These are phyloP conservation scores for Himantopus leucocephalus DNA, from an alignment of 2,113 vertebrate species.

Conservation along the genomic window DNA sequence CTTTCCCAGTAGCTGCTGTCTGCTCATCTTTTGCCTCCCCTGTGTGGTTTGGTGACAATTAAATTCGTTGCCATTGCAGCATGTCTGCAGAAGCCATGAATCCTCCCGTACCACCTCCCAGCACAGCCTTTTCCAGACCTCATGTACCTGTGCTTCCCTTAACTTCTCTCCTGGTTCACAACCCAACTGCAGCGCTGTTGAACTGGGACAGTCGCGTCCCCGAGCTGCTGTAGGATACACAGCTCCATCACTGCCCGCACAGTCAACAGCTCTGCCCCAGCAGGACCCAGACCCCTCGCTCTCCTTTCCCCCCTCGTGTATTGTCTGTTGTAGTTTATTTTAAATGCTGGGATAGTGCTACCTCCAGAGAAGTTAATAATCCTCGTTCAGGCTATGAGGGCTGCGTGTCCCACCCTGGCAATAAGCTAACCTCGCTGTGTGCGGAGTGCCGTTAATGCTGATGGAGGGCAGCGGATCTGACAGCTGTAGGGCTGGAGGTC, in stretches of 20 bases:
- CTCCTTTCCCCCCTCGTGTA: not conserved
- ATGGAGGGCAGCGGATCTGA: not conserved
- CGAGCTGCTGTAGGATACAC: not conserved
- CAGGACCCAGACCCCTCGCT: not conserved
- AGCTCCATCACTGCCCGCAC: not conserved
- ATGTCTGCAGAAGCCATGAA: not conserved
- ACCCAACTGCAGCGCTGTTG: rapidly evolving
- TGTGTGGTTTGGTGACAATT: not conserved
- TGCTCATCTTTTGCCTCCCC: not conserved
- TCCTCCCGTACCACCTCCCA: not conserved
- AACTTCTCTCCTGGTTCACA: not conserved
- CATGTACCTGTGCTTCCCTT: not conserved
- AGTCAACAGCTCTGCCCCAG: not conserved
- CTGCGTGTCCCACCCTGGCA: not conserved
- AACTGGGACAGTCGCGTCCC: rapidly evolving
- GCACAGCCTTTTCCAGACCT: not conserved
- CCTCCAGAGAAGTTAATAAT: not conserved
- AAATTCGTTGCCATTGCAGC: not conserved
- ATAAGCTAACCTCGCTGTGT: not conserved
- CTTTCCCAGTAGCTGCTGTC: not conserved
- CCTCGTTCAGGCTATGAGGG: not conserved
- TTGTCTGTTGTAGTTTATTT: not conserved
- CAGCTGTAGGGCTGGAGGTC: not conserved
- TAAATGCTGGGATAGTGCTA: rapidly evolving
- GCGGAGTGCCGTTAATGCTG: not conserved